phyloP scores from a whole-genome alignment of 2,797 vertebrate genomes.

The Myotis findleyi region DNA sequence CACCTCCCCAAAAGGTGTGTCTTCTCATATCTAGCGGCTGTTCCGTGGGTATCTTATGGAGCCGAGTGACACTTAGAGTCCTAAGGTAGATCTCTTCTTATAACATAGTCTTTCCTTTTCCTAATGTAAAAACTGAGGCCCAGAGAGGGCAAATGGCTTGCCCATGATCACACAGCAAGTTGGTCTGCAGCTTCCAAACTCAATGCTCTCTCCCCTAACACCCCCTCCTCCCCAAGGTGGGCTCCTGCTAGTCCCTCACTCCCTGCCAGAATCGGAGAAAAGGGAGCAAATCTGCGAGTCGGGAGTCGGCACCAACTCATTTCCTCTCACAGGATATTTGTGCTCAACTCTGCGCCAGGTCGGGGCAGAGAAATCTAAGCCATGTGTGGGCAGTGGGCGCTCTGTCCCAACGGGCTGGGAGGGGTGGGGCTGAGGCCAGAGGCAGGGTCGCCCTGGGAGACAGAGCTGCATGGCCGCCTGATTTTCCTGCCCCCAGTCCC shows the following conservation, averaged over 20 bases:
- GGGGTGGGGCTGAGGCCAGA: neutral
- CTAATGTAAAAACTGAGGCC: neutral
- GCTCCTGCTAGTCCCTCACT: neutral
- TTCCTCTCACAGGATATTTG: constrained; percentile 68
- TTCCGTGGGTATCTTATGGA: fast-evolving
- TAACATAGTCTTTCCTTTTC: neutral
- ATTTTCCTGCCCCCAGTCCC: neutral
- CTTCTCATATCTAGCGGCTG: too few species aligned
- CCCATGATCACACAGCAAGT: neutral
- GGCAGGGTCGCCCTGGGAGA: neutral
- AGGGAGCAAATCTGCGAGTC: neutral
- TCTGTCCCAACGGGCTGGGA: fast-evolving
- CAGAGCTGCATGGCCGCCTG: neutral
- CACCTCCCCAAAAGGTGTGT: fast-evolving
- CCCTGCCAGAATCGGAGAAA: neutral
- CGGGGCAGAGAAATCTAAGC: constrained; percentile 56
- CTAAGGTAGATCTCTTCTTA: neutral
- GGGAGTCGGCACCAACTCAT: neutral
- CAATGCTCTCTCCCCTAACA: fast-evolving
- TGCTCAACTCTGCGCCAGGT: constrained; percentile 46
- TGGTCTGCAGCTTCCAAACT: constrained; percentile 39
- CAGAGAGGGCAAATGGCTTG: neutral
- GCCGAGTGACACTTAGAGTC: too few species aligned
- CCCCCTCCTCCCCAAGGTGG: neutral
- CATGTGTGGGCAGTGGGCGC: neutral